Evolutionary conservation across 2,888 invertebrate species (phyloP), one percentile per base, ranked within the genome.

Genomic region (Lycophotia porphyrea): DNA sequence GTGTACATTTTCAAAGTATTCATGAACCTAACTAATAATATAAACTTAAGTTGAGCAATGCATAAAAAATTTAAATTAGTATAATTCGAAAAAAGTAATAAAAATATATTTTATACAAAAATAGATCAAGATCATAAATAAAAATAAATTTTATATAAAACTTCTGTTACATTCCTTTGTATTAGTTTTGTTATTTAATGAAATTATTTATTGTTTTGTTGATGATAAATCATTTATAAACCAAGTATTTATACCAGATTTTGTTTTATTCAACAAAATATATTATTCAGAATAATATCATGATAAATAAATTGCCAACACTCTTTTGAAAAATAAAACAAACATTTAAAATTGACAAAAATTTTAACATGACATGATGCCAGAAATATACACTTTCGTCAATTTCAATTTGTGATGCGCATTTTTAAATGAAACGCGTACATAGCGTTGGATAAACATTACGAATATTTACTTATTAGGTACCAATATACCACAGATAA

Each of bases 1-100:
- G 47, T 76, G 68, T 77, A 85, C 82, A 85, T 81, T 78, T 71
- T 36, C 11, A 74, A 76, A 55, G 18, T 61, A 74, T 73, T 66
- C 34, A 63, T 84, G 80, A 76, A 81, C 73, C 80, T 81, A 78
- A 67, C 73, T 79, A 79, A 64, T 66, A 47, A 80, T 73, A 86
- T 69, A 87, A 87, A 86, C 80, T 82, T 85, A 86, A 76, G 44
- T 86, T 86, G 86, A 86, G 86, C 86, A 86, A 86, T 80, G 74
- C 27, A 80, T 76, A 81, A 66, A 73, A 69, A 42, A 67, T 31
- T 76, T 71, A 72, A 85, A 85, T 15, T 71, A 74, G 78, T 74
- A 72, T 74, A 85, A 83, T 82, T 84, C 68, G 67, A 82, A 58
- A 74, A 47, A 72, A 64, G 13, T 67, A 60, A 9, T 67, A 42